Percentiles rank a stretch among this genome's conserved stretches.
phyloP scores from a whole-genome alignment of 2,113 vertebrate species.

The Oreochromis tanganicae region DNA sequence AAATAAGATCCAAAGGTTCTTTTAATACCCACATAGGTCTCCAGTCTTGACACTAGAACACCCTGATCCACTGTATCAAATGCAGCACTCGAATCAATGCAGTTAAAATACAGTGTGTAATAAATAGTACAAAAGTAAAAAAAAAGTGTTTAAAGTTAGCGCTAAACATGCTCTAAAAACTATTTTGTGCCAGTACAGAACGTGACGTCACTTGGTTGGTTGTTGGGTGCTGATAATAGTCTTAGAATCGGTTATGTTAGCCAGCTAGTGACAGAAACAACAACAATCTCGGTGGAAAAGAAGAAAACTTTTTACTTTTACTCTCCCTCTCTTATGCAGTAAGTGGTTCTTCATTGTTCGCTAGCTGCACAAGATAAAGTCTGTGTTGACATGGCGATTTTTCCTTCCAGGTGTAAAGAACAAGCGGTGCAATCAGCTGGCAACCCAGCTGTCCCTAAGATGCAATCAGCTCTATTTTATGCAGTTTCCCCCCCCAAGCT shows the following conservation, averaged over 20 bases:
- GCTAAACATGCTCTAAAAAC: neutral
- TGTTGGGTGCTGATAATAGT: neutral
- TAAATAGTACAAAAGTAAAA: neutral
- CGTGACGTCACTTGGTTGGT: accelerated
- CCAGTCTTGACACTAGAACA: neutral
- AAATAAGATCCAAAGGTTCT: neutral
- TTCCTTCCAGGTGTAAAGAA: neutral
- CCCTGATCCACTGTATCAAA: neutral
- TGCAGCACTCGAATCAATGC: accelerated
- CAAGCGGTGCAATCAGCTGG: neutral
- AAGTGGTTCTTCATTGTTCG: neutral
- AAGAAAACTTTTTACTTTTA: neutral
- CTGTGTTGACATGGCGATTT: accelerated
- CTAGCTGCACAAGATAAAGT: neutral
- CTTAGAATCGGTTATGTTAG: neutral
- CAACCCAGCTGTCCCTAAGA: neutral
- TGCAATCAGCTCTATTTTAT: neutral
- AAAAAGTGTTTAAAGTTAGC: accelerated
- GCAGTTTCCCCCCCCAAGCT: accelerated
- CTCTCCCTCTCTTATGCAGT: neutral
- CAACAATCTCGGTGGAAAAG: neutral
- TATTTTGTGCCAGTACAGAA: neutral
- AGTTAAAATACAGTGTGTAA: neutral
- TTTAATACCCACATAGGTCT: neutral
- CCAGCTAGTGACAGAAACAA: neutral